Evolutionary conservation across 2,797 vertebrate species (phyloP).

Genomic region (Schizopygopsis malacanthus): DNA sequence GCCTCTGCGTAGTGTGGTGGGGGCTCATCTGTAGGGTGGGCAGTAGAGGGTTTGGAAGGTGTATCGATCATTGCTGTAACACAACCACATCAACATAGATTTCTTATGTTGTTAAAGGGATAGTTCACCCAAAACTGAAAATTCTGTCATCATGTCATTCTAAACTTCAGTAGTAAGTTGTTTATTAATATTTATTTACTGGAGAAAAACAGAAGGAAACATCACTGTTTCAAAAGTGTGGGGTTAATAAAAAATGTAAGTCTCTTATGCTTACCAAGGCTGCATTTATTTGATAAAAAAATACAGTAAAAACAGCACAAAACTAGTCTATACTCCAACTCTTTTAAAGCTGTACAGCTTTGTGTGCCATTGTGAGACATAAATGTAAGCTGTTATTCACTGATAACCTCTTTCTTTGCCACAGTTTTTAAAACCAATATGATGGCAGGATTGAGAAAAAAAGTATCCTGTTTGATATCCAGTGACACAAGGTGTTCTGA

Average conservation of each 20-base stretch:
- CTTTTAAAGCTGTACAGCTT: no score
- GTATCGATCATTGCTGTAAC: slow-evolving; percentile 65
- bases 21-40: slow-evolving; percentile 78
- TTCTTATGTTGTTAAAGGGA: neutral
- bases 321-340: neutral
- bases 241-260: neutral
- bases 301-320: neutral
- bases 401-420: neutral
- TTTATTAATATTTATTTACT: neutral
- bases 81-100: neutral
- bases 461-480: neutral
- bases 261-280: neutral
- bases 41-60: slow-evolving; percentile 71
- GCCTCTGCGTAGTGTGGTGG: slow-evolving; percentile 96
- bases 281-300: neutral
- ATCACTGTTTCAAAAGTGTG: neutral
- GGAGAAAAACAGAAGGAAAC: neutral
- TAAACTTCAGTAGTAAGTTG: neutral
- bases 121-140: neutral
- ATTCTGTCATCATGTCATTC: neutral
- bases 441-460: neutral
- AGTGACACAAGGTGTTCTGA: neutral
- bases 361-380: no score
- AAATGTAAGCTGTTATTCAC: no score
- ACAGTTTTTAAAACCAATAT: neutral